Base-by-base conservation (phyloP, 2,888 invertebrate species). In the Drosophila testacea region DNA sequence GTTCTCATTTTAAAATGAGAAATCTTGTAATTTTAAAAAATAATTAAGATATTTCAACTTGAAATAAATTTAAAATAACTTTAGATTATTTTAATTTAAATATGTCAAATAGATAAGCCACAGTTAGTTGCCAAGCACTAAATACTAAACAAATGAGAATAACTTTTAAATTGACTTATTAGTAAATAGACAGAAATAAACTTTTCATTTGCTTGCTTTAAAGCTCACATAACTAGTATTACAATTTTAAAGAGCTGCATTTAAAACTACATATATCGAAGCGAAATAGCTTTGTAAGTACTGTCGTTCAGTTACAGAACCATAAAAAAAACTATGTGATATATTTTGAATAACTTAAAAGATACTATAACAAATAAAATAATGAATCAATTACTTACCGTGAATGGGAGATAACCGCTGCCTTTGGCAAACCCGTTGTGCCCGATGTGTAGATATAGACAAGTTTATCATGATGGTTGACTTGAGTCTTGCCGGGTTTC, bases 381-480 rank as follows among this genome's bases (percentile, higher is more conserved):
- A 9, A 36, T 36, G 9, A 1, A 22, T 1, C 13, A 44, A 30
- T 30, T 16, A 81, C 77, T 62, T 92, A 97, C 97, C 98, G 96
- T 41, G 97, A 96, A 89, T 98, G 96, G 30, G 96, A 97, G 90
- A 99, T 98, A 56, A 99, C 97, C 50, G 99, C 99, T 28, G 99
- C 98, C 93, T 99, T 99, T 0, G 99, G 99, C 72, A 99, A 93
- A 6, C 99, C 99, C 4, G 99, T 99, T 0, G 99, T 99, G 48
- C 99, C 99, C 42, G 98, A 98, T 0, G 99, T 99, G 92, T 98
- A 99, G 90, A 99, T 98, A 91, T 98, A 99, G 52, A 99, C 94
- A 50, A 99, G 93, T 85, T 95, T 95, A 88, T 96, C 97, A 73
- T 95, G 94, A 91, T 96, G 96, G 51, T 94, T 94, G 2, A 55